Conservation (phyloP, 2,113 vertebrate species). For the Ammodytes dubius region DNA sequence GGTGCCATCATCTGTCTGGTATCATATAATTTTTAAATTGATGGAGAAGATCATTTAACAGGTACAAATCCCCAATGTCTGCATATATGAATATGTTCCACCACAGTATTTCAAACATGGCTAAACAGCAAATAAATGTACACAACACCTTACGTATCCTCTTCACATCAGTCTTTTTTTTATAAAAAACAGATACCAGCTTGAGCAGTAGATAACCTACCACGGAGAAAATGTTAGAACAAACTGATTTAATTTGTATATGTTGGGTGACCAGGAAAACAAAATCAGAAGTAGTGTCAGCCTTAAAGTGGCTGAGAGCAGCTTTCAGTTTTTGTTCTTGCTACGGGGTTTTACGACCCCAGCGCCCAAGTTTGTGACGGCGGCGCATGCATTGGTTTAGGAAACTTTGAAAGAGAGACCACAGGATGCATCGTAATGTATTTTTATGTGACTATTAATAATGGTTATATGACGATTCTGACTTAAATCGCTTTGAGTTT, state of each 20-base stretch:
- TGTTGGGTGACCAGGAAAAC: slow-evolving; percentile 11
- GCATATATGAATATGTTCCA: not conserved
- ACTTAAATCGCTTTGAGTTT: too few relatives aligned
- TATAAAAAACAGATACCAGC: slow-evolving; percentile 1
- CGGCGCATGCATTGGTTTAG: too few relatives aligned
- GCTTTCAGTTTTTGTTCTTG: too few relatives aligned
- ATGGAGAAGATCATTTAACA: slow-evolving; percentile 31
- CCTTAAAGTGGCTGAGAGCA: not conserved
- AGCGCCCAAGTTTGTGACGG: too few relatives aligned
- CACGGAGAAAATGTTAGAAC: not conserved
- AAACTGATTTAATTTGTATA: not conserved
- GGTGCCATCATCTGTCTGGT: not conserved
- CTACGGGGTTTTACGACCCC: too few relatives aligned
- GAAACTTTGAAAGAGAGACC: too few relatives aligned
- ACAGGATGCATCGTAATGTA: too few relatives aligned
- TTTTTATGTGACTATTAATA: too few relatives aligned
- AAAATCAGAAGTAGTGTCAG: not conserved
- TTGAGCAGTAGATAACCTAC: not conserved
- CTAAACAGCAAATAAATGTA: not conserved
- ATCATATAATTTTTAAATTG: not conserved
- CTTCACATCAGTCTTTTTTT: not conserved
- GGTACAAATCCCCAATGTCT: slow-evolving; percentile 6
- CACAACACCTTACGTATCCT: not conserved
- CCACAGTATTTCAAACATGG: slow-evolving; percentile 9
- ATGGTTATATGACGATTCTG: too few relatives aligned